phyloP scores from a whole-genome alignment of 2,888 invertebrate species.

The Chaetogeoica ovagalla region DNA sequence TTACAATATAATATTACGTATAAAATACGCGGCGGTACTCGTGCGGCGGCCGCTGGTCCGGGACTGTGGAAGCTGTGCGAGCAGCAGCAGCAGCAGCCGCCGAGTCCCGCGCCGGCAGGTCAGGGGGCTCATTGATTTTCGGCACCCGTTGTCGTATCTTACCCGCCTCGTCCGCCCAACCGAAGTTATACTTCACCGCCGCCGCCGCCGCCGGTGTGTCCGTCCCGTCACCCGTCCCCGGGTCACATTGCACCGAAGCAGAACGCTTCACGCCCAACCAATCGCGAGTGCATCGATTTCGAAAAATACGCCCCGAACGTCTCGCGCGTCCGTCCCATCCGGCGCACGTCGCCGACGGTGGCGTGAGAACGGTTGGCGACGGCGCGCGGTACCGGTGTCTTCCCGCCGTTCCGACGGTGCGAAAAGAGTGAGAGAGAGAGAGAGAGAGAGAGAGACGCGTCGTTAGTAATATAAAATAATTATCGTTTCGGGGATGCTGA shows the following conservation, averaged over 20 bases:
- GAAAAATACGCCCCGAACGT: constrained; percentile 48
- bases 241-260: constrained; percentile 52
- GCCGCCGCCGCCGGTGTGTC: neutral
- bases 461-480: constrained; percentile 46
- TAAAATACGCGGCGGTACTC: neutral
- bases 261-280: constrained; percentile 53
- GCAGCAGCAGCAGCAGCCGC: constrained; percentile 33
- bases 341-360: neutral
- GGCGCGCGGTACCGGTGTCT: neutral
- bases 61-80: constrained; percentile 52
- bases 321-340: neutral
- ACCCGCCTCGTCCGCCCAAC: too few relatives aligned
- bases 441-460: neutral
- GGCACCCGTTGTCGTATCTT: constrained; percentile 39
- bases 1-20: neutral
- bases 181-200: neutral
- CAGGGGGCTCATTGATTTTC: constrained; percentile 53
- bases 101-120: constrained; percentile 50
- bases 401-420: too few relatives aligned
- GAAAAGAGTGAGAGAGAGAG: neutral
- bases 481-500: constrained; percentile 19
- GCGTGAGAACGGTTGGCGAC: neutral
- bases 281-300: constrained; percentile 53
- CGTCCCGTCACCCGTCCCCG: constrained; percentile 3
- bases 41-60: constrained; percentile 47